Percentiles rank a stretch among this genome's conserved stretches.
These are phyloP conservation scores for Drosophila serrata DNA, from an alignment of 1,140 invertebrate genomes.

Conservation along the genomic window DNA sequence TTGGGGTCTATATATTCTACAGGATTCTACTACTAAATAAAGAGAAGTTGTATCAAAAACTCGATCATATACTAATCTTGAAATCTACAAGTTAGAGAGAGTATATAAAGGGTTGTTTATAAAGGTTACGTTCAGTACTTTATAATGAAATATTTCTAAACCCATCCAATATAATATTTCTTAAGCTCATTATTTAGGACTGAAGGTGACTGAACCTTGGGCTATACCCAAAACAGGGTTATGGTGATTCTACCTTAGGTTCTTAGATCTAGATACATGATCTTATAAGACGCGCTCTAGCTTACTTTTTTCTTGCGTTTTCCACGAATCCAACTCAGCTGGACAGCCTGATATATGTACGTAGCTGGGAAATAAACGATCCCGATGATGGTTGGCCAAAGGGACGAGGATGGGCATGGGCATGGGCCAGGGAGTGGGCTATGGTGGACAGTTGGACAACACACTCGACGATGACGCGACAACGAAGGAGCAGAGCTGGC, in stretches of 20 bases:
- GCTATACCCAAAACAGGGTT: not conserved
- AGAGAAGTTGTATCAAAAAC: too few relatives aligned
- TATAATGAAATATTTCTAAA: not conserved
- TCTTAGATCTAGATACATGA: slow-evolving; percentile 35
- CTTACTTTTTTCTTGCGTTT: slow-evolving; percentile 3
- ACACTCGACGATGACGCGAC: slow-evolving; percentile 30
- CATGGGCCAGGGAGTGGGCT: not conserved
- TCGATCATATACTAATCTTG: too few relatives aligned
- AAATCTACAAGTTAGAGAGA: not conserved
- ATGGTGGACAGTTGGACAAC: slow-evolving; percentile 16
- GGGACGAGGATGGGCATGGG: slow-evolving; percentile 17
- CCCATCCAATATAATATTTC: not conserved
- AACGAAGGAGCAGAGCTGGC: slow-evolving; percentile 74
- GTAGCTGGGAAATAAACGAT: slow-evolving; percentile 53
- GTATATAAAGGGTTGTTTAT: not conserved
- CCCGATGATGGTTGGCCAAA: slow-evolving; percentile 45
- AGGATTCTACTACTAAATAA: too few relatives aligned
- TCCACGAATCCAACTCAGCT: slow-evolving; percentile 39
- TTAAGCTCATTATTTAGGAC: not conserved
- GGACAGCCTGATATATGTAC: slow-evolving; percentile 63
- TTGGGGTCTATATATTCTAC: not conserved
- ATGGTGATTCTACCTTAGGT: not conserved
- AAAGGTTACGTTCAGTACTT: not conserved
- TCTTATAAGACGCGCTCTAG: slow-evolving; percentile 8
- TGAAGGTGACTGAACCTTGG: not conserved